phyloP scores from a whole-genome alignment of 2,888 invertebrate species.

The Dasysyrphus tricinctus region DNA sequence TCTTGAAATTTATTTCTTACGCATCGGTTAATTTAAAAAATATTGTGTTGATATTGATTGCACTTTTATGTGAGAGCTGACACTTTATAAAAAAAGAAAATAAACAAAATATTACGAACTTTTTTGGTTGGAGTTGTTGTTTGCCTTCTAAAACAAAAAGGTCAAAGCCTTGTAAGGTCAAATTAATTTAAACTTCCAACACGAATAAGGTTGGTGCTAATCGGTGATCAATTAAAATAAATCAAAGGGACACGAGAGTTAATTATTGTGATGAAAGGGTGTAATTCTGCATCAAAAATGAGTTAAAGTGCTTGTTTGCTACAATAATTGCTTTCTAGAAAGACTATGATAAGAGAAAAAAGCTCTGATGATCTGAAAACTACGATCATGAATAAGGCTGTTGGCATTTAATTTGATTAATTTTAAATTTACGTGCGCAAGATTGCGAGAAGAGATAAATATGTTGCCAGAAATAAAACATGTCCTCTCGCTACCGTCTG shows the following conservation, averaged over 20 bases:
- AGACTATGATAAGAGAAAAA: too few relatives aligned
- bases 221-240: constrained; percentile 18
- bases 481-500: too few relatives aligned
- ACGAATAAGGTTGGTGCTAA: constrained; percentile 20
- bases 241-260: background rate
- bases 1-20: constrained; percentile 30
- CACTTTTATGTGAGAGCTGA: constrained; percentile 40
- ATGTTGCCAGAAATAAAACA: too few relatives aligned
- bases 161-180: background rate
- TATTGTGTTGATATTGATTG: constrained; percentile 59
- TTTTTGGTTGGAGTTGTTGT: constrained; percentile 26
- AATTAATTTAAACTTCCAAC: constrained; percentile 4
- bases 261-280: background rate
- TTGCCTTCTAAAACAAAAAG: constrained; percentile 18
- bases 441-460: too few relatives aligned
- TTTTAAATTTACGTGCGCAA: too few relatives aligned
- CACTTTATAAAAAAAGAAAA: background rate
- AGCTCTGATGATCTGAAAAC: too few relatives aligned
- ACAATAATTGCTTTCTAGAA: too few relatives aligned
- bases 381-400: too few relatives aligned
- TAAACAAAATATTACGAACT: constrained; percentile 22
- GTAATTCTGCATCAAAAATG: background rate
- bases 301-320: too few relatives aligned
- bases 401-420: too few relatives aligned
- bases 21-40: constrained; percentile 51